Conservation (phyloP, 1,140 invertebrate species). For the Atta texana region DNA sequence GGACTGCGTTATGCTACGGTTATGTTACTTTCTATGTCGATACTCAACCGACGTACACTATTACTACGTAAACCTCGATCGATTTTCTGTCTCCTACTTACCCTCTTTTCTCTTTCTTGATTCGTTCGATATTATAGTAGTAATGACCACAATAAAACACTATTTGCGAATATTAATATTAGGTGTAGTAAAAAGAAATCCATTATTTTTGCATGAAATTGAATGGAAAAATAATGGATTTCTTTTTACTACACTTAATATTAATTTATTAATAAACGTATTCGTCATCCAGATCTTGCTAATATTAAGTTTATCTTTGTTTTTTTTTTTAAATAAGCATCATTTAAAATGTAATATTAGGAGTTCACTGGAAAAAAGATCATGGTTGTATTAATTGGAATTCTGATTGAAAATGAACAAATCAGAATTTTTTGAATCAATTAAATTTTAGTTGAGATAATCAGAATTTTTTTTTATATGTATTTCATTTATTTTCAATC, state of each 20-base stretch:
- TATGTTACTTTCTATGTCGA: constrained; percentile 51
- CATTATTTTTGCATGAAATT: no score
- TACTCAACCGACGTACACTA: neutral
- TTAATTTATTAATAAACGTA: no score
- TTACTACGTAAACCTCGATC: constrained; percentile 19
- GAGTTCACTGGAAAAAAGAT: neutral
- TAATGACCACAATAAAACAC: neutral
- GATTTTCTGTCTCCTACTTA: neutral
- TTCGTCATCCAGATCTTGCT: neutral
- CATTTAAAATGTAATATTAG: neutral
- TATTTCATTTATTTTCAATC: no score
- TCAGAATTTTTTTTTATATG: no score
- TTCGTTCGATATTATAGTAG: neutral
- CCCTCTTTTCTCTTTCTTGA: constrained; percentile 1
- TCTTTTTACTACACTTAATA: no score
- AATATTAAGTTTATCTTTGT: neutral
- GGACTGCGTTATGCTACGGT: constrained; percentile 35
- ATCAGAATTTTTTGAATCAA: no score
- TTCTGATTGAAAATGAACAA: no score
- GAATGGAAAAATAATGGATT: no score
- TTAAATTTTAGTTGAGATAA: no score
- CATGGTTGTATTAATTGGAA: no score
- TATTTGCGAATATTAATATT: neutral
- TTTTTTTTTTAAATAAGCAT: no score
- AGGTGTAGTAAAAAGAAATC: no score